Evolutionary conservation across 2,113 vertebrate genomes (phyloP).

Genomic region (Accipiter cooperii): DNA sequence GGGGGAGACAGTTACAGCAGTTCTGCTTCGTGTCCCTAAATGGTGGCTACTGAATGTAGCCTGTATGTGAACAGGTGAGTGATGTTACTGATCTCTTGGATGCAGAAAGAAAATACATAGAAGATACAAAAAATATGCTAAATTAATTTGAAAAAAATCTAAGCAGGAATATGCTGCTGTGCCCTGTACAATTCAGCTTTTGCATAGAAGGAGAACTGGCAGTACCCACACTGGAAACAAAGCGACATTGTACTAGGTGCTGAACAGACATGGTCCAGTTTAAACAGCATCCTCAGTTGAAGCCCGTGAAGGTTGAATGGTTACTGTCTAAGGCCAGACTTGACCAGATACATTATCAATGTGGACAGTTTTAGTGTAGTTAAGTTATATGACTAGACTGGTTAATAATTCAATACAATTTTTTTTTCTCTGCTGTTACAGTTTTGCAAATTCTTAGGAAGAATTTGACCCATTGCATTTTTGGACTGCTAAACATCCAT

Average conservation of each 20-base stretch:
- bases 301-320: neutral
- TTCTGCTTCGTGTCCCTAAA: conserved; percentile 67
- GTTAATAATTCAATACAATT: neutral
- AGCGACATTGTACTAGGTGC: neutral
- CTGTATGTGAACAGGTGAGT: conserved; percentile 67
- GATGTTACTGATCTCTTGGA: neutral
- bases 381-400: accelerated
- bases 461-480: neutral
- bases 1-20: conserved; percentile 55
- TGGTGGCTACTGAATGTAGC: conserved; percentile 68
- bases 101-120: neutral
- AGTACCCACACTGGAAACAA: neutral
- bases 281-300: accelerated
- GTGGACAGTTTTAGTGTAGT: neutral
- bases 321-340: neutral
- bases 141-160: neutral
- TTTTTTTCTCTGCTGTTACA: neutral
- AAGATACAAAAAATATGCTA: accelerated
- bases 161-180: neutral
- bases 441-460: neutral
- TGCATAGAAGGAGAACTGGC: neutral
- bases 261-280: neutral
- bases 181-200: neutral
- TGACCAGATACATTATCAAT: neutral
- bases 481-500: neutral